Evolutionary conservation across 2,797 vertebrate genomes (phyloP), one percentile per base, ranked within the genome.

Genomic region (Clarias platycephalus): DNA sequence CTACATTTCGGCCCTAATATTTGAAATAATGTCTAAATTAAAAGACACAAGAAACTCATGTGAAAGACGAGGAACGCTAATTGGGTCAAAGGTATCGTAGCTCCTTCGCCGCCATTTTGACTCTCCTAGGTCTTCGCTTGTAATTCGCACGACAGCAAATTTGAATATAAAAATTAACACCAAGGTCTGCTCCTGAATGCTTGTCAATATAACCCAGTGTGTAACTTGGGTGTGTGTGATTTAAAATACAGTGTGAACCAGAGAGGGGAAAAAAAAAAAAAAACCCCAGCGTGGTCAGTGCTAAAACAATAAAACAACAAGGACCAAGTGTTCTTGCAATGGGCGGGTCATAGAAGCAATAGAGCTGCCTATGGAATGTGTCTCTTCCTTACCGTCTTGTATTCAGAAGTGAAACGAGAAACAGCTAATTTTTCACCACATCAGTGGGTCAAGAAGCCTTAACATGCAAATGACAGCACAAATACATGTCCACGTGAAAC

Each of bases 21-120:
- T 80, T 49, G 2, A 85, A 66, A 76, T 40, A 57, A 31, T 24
- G 10, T 34, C 3, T 22, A 18, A 20, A 10, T 0, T 81, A 44
- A 75, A 57, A 58, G 9, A 28, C 49, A 67, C 58, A 62, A 68
- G 26, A n/a, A 80, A 1, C 26, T 31, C 9, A 2, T 71, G 37
- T 64, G 24, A 55, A 24, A 55, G 60, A 31, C 8, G 71, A 24
- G 67, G 60, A 86, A 80, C 84, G 80, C 79, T 88, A 86, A 88
- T 86, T 84, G 76, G 80, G 82, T 77, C 72, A 80, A 84, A 80
- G 74, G 53, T 84, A 75, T 71, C 55, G 60, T 64, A 40, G 28
- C 63, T 64, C 44, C 34, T 24, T n/a, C 20, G 72, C 81, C 78
- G 88, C 84, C 84, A 87, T 88, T 87, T 88, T 88, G 84, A 67